These are phyloP conservation scores for Pilophorus perplexus DNA, from an alignment of 2,888 invertebrate species.

Conservation along the genomic window DNA sequence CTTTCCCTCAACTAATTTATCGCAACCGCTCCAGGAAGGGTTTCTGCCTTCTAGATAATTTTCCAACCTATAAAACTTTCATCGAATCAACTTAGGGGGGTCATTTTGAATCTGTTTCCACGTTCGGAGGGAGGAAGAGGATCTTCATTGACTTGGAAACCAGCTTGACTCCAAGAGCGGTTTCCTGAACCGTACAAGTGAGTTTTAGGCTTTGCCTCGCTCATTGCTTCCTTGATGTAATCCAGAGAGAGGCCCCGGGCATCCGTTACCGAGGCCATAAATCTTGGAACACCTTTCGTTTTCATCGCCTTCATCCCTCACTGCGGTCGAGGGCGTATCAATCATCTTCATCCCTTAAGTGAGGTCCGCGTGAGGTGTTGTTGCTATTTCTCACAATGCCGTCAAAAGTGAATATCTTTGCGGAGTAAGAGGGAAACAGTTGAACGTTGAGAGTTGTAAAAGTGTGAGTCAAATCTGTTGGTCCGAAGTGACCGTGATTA, in stretches of 20 bases:
- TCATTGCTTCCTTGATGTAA: conserved; percentile 37
- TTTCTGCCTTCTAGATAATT: conserved; percentile 15
- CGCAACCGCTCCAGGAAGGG: not conserved
- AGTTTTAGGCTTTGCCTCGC: not conserved
- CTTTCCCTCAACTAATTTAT: conserved; percentile 23
- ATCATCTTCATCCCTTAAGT: conserved; percentile 1
- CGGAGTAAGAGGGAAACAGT: too few relatives aligned
- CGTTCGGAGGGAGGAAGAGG: not conserved
- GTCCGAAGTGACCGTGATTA: too few relatives aligned
- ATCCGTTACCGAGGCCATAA: too few relatives aligned
- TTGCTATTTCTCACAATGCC: not conserved
- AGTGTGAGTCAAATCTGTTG: too few relatives aligned
- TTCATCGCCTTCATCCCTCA: not conserved
- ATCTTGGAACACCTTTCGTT: not conserved
- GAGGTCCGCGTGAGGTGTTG: not conserved
- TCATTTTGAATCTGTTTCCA: conserved; percentile 28
- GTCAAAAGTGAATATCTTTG: too few relatives aligned
- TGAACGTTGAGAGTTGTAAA: too few relatives aligned
- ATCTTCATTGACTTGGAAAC: conserved; percentile 33
- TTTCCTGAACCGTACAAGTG: not conserved
- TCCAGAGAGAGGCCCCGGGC: too few relatives aligned
- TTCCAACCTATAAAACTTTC: conserved; percentile 35
- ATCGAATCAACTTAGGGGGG: conserved; percentile 17
- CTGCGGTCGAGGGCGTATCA: not conserved
- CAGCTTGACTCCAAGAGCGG: not conserved